Base-by-base conservation (phyloP, 2,113 vertebrate genomes). In the Sterna hirundo region DNA sequence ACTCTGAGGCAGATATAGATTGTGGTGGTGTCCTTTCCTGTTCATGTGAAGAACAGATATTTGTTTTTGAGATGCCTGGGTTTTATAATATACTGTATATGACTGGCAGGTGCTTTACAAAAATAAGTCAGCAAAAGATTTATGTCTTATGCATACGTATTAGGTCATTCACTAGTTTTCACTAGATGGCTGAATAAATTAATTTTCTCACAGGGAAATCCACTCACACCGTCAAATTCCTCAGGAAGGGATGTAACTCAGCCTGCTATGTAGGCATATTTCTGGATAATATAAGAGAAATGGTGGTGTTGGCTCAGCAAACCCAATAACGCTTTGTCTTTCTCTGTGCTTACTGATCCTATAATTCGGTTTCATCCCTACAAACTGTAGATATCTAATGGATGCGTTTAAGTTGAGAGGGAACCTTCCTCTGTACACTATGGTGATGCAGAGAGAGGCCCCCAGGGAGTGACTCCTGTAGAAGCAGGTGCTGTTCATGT, bases 231-330 rank as follows among this genome's bases (percentile, higher is more conserved):
- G 13, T 36, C n/a, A 27, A 34, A 44, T 61, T 79, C 30, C 20
- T 87, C 36, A 46, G 19, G 36, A 70, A n/a, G n/a, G 40, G 14
- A 13, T 2, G 2, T 32, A 83, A 42, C 30, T 76, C 29, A 55
- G 14, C 20, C 26, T n/a, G 15, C 57, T 54, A 2, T 5, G 13
- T 40, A 19, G 36, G 22, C 34, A n/a, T 0, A 0, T 62, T 90
- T 52, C 42, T 66, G 10, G 34, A 30, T 23, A 42, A n/a, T 11
- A 5, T 4, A 21, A 65, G 58, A 57, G 10, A 65, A 85, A 20
- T 16, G 4, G 9, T 40, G 15, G 10, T 9, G 30, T 51, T 46
- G 19, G 32, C 8, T 83, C 60, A 80, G 21, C 15, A 5, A 74
- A 6, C 12, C 5, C 19, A 25, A 7, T 19, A 75, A 40, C 30